phyloP scores from a whole-genome alignment of 2,888 invertebrate species.

The Cheilosia scutellata region DNA sequence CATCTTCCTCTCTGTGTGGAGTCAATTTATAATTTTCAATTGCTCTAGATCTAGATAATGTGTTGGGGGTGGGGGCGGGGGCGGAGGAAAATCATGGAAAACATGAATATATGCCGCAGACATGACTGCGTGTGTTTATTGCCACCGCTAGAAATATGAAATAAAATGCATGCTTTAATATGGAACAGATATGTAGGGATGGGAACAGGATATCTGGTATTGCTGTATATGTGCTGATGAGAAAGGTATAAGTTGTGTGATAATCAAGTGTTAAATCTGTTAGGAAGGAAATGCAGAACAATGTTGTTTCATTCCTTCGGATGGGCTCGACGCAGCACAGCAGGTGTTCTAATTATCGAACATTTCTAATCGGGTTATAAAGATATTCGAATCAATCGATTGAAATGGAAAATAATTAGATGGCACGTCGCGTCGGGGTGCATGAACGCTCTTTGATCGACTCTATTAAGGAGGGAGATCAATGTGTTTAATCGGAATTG shows the following conservation, averaged over 20 bases:
- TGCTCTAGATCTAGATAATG: conserved; percentile 21
- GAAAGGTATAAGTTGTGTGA: conserved; percentile 23
- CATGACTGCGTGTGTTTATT: conserved; percentile 44
- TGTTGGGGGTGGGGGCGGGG: neutral
- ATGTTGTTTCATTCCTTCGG: conserved; percentile 18
- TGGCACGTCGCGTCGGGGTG: conserved; percentile 52
- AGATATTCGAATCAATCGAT: conserved; percentile 59
- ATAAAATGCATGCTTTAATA: conserved; percentile 40
- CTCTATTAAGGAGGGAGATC: conserved; percentile 42
- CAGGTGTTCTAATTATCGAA: conserved; percentile 70
- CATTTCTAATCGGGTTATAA: conserved; percentile 47
- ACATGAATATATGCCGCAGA: conserved; percentile 49
- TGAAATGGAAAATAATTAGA: conserved; percentile 48
- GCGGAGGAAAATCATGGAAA: conserved; percentile 27
- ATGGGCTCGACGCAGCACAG: conserved; percentile 57
- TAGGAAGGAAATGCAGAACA: conserved; percentile 23
- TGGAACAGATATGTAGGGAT: conserved; percentile 34
- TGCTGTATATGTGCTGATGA: neutral
- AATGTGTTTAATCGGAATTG: conserved; percentile 57
- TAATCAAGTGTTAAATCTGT: conserved; percentile 25
- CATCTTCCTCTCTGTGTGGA: conserved; percentile 59
- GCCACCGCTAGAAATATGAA: conserved; percentile 56
- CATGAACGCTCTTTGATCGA: conserved; percentile 37
- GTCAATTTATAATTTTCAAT: conserved; percentile 70
- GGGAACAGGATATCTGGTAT: conserved; percentile 63